These are phyloP conservation scores for Unio pictorum DNA, from an alignment of 2,888 invertebrate genomes.

Conservation along the genomic window DNA sequence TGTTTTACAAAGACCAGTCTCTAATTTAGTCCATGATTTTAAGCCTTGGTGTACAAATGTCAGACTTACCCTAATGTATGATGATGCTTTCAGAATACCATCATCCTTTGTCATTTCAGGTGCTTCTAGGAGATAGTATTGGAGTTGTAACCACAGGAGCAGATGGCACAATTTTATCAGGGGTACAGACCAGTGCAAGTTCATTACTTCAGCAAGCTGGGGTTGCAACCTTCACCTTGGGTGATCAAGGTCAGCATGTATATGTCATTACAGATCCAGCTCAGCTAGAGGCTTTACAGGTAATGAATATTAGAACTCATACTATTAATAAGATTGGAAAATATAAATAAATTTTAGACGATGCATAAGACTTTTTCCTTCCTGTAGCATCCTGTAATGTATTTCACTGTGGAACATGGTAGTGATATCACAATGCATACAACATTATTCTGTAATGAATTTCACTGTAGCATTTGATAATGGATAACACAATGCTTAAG, in stretches of 20 bases:
- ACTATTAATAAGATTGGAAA: background rate
- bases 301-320: conserved; percentile 10
- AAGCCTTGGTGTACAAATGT: too few relatives aligned
- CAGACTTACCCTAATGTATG: too few relatives aligned
- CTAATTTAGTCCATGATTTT: too few relatives aligned
- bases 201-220: conserved; percentile 51
- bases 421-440: too few relatives aligned
- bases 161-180: background rate
- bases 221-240: conserved; percentile 53
- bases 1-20: too few relatives aligned
- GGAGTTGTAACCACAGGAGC: conserved; percentile 5
- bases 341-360: background rate
- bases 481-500: too few relatives aligned
- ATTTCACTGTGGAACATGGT: background rate
- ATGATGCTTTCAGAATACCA: too few relatives aligned
- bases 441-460: too few relatives aligned
- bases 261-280: conserved; percentile 65
- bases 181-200: conserved; percentile 20
- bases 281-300: conserved; percentile 65
- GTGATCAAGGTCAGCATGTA: conserved; percentile 62
- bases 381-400: background rate
- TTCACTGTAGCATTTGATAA: too few relatives aligned
- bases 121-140: conserved; percentile 14
- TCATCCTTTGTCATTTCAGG: conserved; percentile 11
- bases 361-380: background rate